Conservation (phyloP, 2,888 invertebrate genomes). For the Magallana nippona region DNA sequence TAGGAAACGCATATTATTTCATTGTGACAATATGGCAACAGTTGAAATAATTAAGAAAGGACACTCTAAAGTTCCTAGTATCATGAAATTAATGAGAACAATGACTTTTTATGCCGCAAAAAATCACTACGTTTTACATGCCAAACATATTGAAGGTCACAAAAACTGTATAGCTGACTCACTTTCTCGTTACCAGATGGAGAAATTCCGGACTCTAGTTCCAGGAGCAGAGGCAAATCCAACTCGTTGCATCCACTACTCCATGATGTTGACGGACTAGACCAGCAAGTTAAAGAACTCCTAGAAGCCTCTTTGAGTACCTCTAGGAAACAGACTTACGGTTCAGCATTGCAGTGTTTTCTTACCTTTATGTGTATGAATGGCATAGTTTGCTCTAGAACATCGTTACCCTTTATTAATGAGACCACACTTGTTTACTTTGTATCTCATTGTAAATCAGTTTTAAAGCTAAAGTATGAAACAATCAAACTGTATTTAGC, state of each 20-base stretch:
- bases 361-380: too few species aligned
- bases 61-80: conserved; percentile 37
- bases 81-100: conserved; percentile 47
- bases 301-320: conserved; percentile 23
- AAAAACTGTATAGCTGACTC: conserved; percentile 44
- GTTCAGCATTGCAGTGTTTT: neutral
- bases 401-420: too few species aligned
- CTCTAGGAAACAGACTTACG: neutral
- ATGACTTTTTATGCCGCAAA: too few species aligned
- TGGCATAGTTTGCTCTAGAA: too few species aligned
- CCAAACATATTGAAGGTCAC: conserved; percentile 40
- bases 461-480: neutral
- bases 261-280: neutral
- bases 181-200: conserved; percentile 51
- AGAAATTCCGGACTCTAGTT: too few species aligned
- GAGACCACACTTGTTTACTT: conserved; percentile 27
- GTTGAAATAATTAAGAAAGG: conserved; percentile 45
- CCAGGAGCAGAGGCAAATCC: conserved; percentile 38
- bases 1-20: conserved; percentile 41
- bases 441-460: conserved; percentile 37
- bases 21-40: conserved; percentile 46
- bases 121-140: too few species aligned
- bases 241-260: conserved; percentile 3
- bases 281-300: neutral
- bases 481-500: too few species aligned